Evolutionary conservation across 2,888 invertebrate genomes (phyloP), one percentile per base, ranked within the genome.

Genomic region (Octodonta nipae): DNA sequence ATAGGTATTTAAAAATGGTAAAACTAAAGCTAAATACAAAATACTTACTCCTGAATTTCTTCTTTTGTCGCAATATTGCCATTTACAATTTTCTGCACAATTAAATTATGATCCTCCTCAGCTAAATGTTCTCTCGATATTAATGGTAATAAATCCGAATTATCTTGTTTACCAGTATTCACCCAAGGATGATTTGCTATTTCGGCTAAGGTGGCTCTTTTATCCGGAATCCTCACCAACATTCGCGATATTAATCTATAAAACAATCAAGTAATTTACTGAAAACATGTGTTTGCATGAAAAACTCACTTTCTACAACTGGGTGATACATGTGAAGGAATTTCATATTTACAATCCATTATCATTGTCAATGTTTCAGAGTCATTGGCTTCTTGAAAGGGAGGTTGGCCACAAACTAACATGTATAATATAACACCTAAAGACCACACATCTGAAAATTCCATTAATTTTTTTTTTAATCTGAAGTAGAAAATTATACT

Each of bases 351-450:
- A 68, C 96, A 96, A 64, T 98, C 96, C 87, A 98, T 91, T 45
- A 98, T 98, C 88, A 92, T 95, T 15, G 93, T 96, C 33, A 99
- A 67, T 1, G 98, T 99, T 71, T 98, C 98, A 52, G 92, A 93
- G 64, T 99, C 98, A 63, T 96, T 98, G 15, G 95, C 93, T 67
- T 96, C 96, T 66, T 95, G 93, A 62, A 98, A 98, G 4, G 98
- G 98, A 17, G 95, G 84, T 58, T 86, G 82, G 4, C 98, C 98
- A 63, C 89, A 91, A 4, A 96, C 95, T 53, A 98, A 69, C 95
- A 98, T 98, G 65, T 87, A 99, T 26, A 98, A 68, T 54, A 98
- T 95, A 10, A 98, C 98, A 35, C 98, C 98, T 35, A 99, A 70
- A 4, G 93, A 95, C 98, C 98, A 99, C 32, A 98, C 87, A 68